Conservation (phyloP, 1,140 invertebrate species). For the Ridgeia piscesae region DNA sequence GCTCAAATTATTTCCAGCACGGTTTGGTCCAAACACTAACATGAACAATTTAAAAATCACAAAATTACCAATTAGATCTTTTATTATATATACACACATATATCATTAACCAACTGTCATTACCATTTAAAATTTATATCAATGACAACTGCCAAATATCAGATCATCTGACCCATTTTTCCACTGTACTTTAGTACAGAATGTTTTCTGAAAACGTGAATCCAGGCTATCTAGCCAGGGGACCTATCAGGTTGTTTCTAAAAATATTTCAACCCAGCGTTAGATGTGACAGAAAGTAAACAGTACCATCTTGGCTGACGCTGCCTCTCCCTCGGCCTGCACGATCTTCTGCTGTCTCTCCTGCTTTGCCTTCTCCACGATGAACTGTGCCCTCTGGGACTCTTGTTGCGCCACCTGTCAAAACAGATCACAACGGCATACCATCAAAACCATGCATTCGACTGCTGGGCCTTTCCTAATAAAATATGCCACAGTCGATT, state of each 20-base stretch:
- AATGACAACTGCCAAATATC: not conserved
- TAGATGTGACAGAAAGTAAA: conserved; percentile 26
- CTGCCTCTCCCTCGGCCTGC: conserved; percentile 98
- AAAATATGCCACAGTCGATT: not conserved
- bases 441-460: not conserved
- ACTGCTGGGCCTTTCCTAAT: not conserved
- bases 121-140: not conserved
- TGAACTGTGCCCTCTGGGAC: conserved; percentile 96
- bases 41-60: not conserved
- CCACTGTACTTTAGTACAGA: too few relatives aligned
- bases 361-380: conserved; percentile 96
- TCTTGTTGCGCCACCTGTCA: conserved; percentile 92
- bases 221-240: not conserved
- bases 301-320: conserved; percentile 75
- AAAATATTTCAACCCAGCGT: not conserved
- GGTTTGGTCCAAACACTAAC: not conserved
- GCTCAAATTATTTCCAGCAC: not conserved
- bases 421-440: not conserved
- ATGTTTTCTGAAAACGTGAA: too few relatives aligned
- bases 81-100: not conserved
- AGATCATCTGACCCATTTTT: not conserved
- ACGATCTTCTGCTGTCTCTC: conserved; percentile 99
- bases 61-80: not conserved
- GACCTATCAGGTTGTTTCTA: not conserved
- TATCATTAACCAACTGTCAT: not conserved